A percentile compares a stretch with the other conserved stretches of the same genome.
Conservation (phyloP, 2,888 invertebrate genomes). For the Epinotia brunnichana region DNA sequence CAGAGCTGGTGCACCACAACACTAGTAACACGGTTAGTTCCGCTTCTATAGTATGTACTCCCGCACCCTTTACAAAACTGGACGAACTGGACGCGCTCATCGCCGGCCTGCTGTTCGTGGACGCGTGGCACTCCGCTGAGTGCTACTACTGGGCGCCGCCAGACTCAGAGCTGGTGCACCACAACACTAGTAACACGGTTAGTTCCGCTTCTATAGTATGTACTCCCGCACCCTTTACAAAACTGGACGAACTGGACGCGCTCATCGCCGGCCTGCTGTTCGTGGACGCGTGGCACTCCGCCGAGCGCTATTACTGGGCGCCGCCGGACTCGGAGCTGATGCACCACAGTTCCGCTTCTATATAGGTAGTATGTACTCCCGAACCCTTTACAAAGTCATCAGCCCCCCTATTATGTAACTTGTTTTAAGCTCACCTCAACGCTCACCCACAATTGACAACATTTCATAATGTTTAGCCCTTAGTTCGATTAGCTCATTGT, state of each 20-base stretch:
- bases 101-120: slow-evolving; percentile 96
- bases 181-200: slow-evolving; percentile 61
- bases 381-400: no score
- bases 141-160: slow-evolving; percentile 98
- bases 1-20: slow-evolving; percentile 77
- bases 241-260: slow-evolving; percentile 98
- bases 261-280: slow-evolving; percentile 96
- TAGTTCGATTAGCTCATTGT: no score
- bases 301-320: slow-evolving; percentile 98
- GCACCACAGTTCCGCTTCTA: no score
- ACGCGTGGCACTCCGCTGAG: slow-evolving; percentile 93
- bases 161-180: slow-evolving; percentile 82
- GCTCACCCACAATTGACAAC: no score
- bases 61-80: no score
- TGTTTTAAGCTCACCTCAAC: no score
- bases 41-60: no score
- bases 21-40: slow-evolving; percentile 62
- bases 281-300: slow-evolving; percentile 93
- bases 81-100: slow-evolving; percentile 99
- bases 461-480: no score
- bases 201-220: no score
- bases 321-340: slow-evolving; percentile 88
- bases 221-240: no score
- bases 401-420: no score
- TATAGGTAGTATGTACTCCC: no score